Evolutionary conservation across 2,113 vertebrate species (phyloP).

Genomic region (Chroicocephalus ridibundus): DNA sequence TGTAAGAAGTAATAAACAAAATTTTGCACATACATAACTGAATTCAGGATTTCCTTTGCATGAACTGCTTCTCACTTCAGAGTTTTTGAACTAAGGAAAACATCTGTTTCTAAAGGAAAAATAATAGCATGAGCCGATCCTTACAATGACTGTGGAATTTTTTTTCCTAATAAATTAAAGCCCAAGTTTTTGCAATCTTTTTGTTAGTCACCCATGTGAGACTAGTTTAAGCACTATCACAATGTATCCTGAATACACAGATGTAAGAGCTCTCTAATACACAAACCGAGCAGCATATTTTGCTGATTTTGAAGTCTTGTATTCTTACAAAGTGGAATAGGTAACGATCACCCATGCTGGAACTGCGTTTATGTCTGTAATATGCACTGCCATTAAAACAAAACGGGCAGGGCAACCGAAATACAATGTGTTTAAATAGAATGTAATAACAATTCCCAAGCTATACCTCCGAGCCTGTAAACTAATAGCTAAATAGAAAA

Average conservation of each 20-base stretch:
- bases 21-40: neutral
- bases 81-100: neutral
- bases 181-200: neutral
- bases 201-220: neutral
- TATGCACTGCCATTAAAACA: neutral
- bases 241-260: neutral
- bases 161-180: neutral
- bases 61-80: neutral
- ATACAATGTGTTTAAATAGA: neutral
- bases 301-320: neutral
- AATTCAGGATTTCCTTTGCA: neutral
- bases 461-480: neutral
- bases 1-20: neutral
- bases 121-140: accelerated
- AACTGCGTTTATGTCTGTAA: neutral
- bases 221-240: neutral
- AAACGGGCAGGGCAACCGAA: neutral
- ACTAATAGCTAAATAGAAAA: neutral
- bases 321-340: neutral
- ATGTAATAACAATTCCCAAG: neutral
- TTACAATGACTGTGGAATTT: neutral
- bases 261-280: neutral
- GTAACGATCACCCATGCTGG: neutral
- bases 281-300: neutral
- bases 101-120: neutral